Conservation (phyloP, 2,888 invertebrate genomes). For the Machimus rusticus region DNA sequence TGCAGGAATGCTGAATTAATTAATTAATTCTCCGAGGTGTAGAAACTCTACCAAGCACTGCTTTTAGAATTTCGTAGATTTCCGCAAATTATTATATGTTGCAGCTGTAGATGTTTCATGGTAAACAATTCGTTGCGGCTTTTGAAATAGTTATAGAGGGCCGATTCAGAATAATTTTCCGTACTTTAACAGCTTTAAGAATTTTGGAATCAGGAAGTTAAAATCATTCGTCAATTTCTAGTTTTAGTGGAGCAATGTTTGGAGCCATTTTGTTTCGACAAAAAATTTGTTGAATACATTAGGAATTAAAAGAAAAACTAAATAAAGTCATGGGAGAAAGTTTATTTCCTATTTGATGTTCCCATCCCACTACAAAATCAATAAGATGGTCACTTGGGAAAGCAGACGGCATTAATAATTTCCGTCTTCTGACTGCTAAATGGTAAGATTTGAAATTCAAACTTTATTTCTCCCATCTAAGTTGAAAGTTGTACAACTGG, state of each 20-base stretch:
- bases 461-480: background rate
- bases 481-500: background rate
- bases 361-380: background rate
- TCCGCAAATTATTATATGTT: background rate
- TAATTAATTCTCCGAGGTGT: background rate
- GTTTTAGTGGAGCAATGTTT: too few species aligned
- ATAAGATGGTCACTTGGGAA: background rate
- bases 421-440: background rate
- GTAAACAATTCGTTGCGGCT: background rate
- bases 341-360: background rate
- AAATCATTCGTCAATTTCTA: too few species aligned
- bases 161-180: too few species aligned
- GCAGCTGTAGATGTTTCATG: background rate
- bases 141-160: background rate
- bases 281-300: too few species aligned
- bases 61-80: background rate
- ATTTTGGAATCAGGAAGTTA: too few species aligned
- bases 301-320: too few species aligned
- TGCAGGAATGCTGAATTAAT: background rate
- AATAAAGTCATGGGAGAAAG: too few species aligned
- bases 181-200: too few species aligned
- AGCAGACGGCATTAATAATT: background rate
- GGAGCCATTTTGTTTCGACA: too few species aligned
- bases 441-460: background rate
- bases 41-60: background rate